A percentile compares a stretch with the other conserved stretches of the same genome.
These are phyloP conservation scores for Crotalus viridis DNA, from an alignment of 2,113 vertebrate genomes.

Conservation along the genomic window DNA sequence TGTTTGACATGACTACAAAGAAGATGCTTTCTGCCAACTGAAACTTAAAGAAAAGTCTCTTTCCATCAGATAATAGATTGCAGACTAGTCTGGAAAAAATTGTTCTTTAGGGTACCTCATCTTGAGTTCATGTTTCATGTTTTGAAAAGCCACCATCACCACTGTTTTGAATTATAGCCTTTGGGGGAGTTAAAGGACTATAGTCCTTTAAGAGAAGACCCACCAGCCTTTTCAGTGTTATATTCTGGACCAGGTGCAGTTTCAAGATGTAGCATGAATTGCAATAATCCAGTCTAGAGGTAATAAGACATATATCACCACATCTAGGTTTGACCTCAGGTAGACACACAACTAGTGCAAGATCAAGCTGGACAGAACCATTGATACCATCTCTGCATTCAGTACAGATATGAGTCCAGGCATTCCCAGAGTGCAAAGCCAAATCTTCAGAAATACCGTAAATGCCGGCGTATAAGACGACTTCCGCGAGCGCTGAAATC, in stretches of 20 bases:
- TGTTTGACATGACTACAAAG: neutral
- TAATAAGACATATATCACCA: neutral
- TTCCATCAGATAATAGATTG: neutral
- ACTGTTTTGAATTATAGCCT: neutral
- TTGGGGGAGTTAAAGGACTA: neutral
- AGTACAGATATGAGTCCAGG: neutral
- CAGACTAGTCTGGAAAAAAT: neutral
- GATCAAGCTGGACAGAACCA: neutral
- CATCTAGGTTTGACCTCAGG: neutral
- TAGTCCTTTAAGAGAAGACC: neutral
- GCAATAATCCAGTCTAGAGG: neutral
- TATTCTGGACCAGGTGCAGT: neutral
- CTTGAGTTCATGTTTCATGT: neutral
- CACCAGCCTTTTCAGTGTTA: neutral
- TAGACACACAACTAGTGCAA: neutral
- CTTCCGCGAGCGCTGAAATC: too few relatives aligned
- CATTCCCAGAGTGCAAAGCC: neutral
- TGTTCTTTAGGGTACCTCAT: neutral
- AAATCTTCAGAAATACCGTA: neutral
- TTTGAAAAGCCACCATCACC: neutral
- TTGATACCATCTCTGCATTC: neutral
- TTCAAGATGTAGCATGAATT: neutral
- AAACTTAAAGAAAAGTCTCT: neutral
- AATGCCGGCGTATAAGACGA: too few relatives aligned
- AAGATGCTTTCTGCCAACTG: neutral